Evolutionary conservation across 2,113 vertebrate genomes (phyloP).

Genomic region (Smithornis capensis): DNA sequence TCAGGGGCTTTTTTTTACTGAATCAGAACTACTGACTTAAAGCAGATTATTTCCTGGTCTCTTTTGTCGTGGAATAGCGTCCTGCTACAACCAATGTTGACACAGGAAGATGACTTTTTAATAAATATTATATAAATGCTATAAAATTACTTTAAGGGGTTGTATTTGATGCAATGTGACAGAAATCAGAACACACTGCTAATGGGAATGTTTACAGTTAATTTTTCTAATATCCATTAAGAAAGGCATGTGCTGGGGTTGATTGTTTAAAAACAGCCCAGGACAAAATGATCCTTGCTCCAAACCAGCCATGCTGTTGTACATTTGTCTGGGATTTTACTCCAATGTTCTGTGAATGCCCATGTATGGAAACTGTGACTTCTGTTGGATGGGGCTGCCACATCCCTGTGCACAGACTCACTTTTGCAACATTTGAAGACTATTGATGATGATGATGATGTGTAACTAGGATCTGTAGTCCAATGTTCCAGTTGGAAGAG

Average conservation of each 20-base stretch:
- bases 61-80: neutral
- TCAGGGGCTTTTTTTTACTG: constrained; percentile 5
- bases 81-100: constrained; percentile 2
- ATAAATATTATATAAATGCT: neutral
- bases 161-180: neutral
- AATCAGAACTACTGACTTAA: constrained; percentile 27
- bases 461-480: neutral
- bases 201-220: neutral
- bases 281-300: neutral
- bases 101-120: constrained; percentile 9
- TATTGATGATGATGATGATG: neutral
- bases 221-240: neutral
- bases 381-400: neutral
- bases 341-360: neutral
- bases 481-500: neutral
- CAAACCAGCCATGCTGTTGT: neutral
- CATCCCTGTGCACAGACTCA: neutral
- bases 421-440: neutral
- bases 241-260: neutral
- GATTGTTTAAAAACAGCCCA: constrained; percentile 28
- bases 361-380: constrained; percentile 17
- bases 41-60: neutral
- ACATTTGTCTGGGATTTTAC: constrained; percentile 13
- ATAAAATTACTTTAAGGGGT: neutral
- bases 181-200: constrained; percentile 14